phyloP scores from a whole-genome alignment of 2,888 invertebrate genomes.

The Volucella zonaria region DNA sequence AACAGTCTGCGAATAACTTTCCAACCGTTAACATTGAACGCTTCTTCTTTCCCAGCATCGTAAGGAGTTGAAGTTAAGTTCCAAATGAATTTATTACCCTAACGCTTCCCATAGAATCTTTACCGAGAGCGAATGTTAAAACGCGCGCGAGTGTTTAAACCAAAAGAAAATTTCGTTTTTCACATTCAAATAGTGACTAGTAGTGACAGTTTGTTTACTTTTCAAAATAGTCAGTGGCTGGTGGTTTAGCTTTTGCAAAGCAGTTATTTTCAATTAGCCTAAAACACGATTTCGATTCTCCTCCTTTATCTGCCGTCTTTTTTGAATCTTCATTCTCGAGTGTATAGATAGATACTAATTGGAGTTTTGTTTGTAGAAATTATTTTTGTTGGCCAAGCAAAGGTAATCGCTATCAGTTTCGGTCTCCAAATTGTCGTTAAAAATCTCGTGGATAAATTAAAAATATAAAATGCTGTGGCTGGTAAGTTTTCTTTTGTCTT shows the following conservation, averaged over 20 bases:
- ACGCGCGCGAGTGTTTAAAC: conserved; percentile 22
- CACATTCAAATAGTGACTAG: conserved; percentile 28
- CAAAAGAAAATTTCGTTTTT: conserved; percentile 14
- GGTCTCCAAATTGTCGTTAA: conserved; percentile 23
- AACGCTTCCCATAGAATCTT: not conserved
- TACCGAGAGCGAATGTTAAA: not conserved
- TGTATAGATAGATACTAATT: conserved; percentile 10
- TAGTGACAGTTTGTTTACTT: conserved; percentile 57
- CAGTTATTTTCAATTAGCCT: conserved; percentile 60
- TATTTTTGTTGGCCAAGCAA: conserved; percentile 14
- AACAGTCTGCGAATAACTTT: conserved; percentile 70
- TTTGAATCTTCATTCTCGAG: conserved; percentile 5
- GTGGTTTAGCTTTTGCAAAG: conserved; percentile 44
- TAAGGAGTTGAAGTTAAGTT: conserved; percentile 8
- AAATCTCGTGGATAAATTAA: conserved; percentile 45
- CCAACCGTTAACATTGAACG: conserved; percentile 55
- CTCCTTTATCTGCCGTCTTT: not conserved
- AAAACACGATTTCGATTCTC: conserved; percentile 52
- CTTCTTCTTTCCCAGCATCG: conserved; percentile 19
- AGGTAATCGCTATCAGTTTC: conserved; percentile 45
- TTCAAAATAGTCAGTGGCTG: conserved; percentile 13
- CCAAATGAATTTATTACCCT: conserved; percentile 18
- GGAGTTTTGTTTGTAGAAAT: conserved; percentile 56
- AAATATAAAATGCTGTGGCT: conserved; percentile 46
- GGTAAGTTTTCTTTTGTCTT: conserved; percentile 50